Conservation (phyloP, 2,888 invertebrate species). For the Melangyna quadrimaculata region DNA sequence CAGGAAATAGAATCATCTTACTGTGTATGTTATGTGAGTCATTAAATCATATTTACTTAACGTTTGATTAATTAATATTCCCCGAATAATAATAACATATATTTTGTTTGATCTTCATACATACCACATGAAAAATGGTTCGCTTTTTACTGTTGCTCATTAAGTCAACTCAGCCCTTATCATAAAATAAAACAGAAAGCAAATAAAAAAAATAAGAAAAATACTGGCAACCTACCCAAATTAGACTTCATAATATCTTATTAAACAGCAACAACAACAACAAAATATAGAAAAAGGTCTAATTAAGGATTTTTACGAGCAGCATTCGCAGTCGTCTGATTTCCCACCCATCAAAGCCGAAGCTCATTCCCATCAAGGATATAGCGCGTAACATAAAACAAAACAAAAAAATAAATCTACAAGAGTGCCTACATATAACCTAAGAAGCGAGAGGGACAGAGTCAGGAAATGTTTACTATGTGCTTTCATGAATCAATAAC, state of each 20-base stretch:
- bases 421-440: background rate
- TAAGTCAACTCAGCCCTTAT: conserved; percentile 10
- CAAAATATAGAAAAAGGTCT: conserved; percentile 17
- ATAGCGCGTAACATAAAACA: conserved; percentile 20
- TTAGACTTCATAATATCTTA: conserved; percentile 48
- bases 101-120: conserved; percentile 40
- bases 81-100: conserved; percentile 48
- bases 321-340: background rate
- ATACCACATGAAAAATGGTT: conserved; percentile 37
- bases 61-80: conserved; percentile 64
- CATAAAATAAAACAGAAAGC: conserved; percentile 1
- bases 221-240: conserved; percentile 11
- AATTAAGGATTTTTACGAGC: conserved; percentile 54
- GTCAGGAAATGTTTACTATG: conserved; percentile 41
- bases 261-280: conserved; percentile 41
- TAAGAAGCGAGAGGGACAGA: background rate
- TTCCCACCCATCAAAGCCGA: background rate
- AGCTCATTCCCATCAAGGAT: background rate
- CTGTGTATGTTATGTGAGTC: conserved; percentile 3
- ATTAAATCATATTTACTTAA: conserved; percentile 56
- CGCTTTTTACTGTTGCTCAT: background rate
- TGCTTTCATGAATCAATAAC: conserved; percentile 58
- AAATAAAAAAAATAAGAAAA: background rate
- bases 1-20: background rate
- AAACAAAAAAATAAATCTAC: background rate